Percentiles rank a stretch among this genome's conserved stretches.
These are phyloP conservation scores for Drosophila acutilabella DNA, from an alignment of 2,888 invertebrate genomes.

Conservation along the genomic window DNA sequence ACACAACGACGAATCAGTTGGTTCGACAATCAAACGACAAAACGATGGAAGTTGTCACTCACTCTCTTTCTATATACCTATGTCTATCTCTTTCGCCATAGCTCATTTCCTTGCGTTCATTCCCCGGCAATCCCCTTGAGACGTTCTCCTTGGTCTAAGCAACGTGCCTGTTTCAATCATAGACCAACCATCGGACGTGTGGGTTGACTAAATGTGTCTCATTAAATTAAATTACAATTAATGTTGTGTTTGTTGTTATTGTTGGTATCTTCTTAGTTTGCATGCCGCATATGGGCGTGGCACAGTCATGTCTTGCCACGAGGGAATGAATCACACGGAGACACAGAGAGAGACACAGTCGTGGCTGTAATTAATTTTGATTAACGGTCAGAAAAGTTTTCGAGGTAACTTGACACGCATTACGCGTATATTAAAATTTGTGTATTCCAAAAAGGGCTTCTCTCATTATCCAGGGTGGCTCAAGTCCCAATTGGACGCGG, in stretches of 20 bases:
- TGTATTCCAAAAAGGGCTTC: constrained; percentile 19
- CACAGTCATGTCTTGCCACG: constrained; percentile 29
- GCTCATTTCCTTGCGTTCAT: constrained; percentile 14
- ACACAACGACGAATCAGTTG: constrained; percentile 60
- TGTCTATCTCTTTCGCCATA: constrained; percentile 4
- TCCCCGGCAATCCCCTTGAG: background rate
- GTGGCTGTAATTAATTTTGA: constrained; percentile 77
- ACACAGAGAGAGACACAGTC: constrained; percentile 3
- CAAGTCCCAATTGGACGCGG: constrained; percentile 8
- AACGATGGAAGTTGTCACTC: constrained; percentile 16
- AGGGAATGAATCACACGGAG: constrained; percentile 10
- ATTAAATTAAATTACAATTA: constrained; percentile 80
- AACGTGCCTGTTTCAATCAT: constrained; percentile 53
- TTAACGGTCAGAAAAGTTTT: constrained; percentile 74
- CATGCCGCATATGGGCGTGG: constrained; percentile 74
- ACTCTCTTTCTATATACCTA: background rate
- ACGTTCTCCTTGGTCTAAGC: constrained; percentile 15
- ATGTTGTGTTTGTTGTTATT: constrained; percentile 46
- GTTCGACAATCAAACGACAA: constrained; percentile 28
- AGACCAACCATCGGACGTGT: constrained; percentile 44
- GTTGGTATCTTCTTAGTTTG: constrained; percentile 57
- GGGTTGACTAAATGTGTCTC: constrained; percentile 73
- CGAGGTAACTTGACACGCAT: constrained; percentile 56
- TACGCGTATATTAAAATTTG: constrained; percentile 40
- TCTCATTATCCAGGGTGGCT: constrained; percentile 26